These are phyloP conservation scores for Macquaria ambigua DNA, from an alignment of 2,113 vertebrate species.

Conservation along the genomic window DNA sequence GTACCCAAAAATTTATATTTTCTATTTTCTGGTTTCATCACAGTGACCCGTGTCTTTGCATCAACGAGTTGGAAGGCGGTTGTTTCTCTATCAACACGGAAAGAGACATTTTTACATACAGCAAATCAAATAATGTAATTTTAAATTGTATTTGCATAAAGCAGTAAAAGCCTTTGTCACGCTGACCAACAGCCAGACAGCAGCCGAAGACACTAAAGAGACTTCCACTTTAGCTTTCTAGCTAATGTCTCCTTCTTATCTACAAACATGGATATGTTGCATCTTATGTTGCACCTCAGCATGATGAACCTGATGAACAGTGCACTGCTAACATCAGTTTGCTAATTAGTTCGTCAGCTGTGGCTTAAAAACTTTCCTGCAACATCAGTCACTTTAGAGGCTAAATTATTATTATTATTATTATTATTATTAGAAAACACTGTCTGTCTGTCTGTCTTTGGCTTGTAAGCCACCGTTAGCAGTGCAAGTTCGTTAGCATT, in stretches of 20 bases:
- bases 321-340: background rate
- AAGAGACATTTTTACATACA: background rate
- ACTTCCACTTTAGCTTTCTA: background rate
- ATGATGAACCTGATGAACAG: background rate
- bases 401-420: no score
- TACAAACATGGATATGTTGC: background rate
- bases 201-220: no score
- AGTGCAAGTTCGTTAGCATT: no score
- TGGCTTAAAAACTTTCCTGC: no score
- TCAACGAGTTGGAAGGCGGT: background rate
- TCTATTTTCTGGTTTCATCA: background rate
- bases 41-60: background rate
- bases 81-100: background rate
- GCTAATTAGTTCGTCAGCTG: no score
- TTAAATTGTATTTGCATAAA: background rate
- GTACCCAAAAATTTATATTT: no score
- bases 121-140: background rate
- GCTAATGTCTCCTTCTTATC: background rate
- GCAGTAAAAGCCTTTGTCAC: background rate
- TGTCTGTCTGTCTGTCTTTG: no score
- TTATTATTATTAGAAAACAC: no score
- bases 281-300: background rate
- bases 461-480: no score
- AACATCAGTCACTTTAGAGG: no score
- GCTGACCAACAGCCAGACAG: background rate